Base-by-base conservation (phyloP, 1,140 invertebrate species). In the Liolophura sinensis region DNA sequence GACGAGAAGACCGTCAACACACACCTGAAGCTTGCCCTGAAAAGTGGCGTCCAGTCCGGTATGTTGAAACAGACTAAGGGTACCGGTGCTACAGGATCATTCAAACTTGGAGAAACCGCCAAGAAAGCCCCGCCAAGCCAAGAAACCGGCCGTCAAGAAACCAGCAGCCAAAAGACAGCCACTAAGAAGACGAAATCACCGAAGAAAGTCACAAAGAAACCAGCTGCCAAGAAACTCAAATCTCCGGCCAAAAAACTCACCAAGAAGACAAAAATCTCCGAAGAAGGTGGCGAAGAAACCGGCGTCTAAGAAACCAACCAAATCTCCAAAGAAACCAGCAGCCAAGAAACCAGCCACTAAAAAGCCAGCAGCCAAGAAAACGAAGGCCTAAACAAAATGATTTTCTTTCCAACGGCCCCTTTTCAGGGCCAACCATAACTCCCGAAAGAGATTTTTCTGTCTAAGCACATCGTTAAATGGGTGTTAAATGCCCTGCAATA, bases 1-100 rank as follows among this genome's bases (percentile, higher is more conserved):
- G 56, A 58, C 27, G 27, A 18, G n/a, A 54, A 54, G 51, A 54
- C 51, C 5, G 20, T 22, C 18, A 31, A 18, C 27, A 18, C 20
- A 27, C 57, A 31, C 7, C 7, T 58, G 57, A 58, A 58, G 27
- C 20, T 58, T 18, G 27, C 57, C 18, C n/a, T 58, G 57, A 20
- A 31, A 18, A 20, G 57, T 18, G 20, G 18, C 4, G 57, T 58
- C 18, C n/a, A 18, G 20, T 24, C 20, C 20, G 57, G 57, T n/a
- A 18, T 18, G 20, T 18, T 58, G 47, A 31, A 63, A 24, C 73
- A 81, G 55, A 55, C 75, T 47, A 70, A 69, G 56, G 46, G 56
- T 62, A 58, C 40, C 74, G 77, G 18, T 77, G 76, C 24, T 60
- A 68, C 55, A 77, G 75, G 20, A 63, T 62, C 22, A 78, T 81